phyloP scores from a whole-genome alignment of 2,888 invertebrate genomes.

The Mythimna ferrago region DNA sequence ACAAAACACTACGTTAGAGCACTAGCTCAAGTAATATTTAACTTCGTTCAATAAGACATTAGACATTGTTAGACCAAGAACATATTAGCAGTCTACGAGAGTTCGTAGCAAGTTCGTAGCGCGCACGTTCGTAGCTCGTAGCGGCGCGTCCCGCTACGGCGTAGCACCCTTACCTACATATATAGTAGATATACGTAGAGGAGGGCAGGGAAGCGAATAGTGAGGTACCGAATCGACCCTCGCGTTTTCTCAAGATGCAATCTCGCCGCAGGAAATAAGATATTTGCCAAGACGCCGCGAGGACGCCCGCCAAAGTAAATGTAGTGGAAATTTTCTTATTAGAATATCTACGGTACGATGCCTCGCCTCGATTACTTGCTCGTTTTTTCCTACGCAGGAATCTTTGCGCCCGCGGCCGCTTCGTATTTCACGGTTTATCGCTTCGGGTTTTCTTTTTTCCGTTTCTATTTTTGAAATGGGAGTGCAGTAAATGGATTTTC shows the following conservation, averaged over 20 bases:
- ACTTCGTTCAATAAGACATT: slow-evolving; percentile 60
- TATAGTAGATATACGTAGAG: slow-evolving; percentile 57
- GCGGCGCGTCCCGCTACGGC: slow-evolving; percentile 54
- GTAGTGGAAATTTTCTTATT: slow-evolving; percentile 92
- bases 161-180: slow-evolving; percentile 49
- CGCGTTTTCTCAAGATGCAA: slow-evolving; percentile 91
- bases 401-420: slow-evolving; percentile 77
- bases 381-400: slow-evolving; percentile 88
- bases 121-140: slow-evolving; percentile 62
- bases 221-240: slow-evolving; percentile 86
- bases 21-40: slow-evolving; percentile 45
- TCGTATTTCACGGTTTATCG: slow-evolving; percentile 81
- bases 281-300: slow-evolving; percentile 91
- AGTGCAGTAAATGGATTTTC: slow-evolving; percentile 51
- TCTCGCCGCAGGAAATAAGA: slow-evolving; percentile 91
- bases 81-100: slow-evolving; percentile 64
- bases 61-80: slow-evolving; percentile 51
- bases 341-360: slow-evolving; percentile 90
- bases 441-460: slow-evolving; percentile 65
- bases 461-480: slow-evolving; percentile 55
- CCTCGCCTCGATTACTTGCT: slow-evolving; percentile 84
- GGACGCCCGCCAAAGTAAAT: slow-evolving; percentile 89
- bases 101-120: slow-evolving; percentile 67
- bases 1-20: slow-evolving; percentile 14
- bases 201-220: slow-evolving; percentile 86